phyloP scores from a whole-genome alignment of 2,888 invertebrate species.

The Drosophila macrospina region DNA sequence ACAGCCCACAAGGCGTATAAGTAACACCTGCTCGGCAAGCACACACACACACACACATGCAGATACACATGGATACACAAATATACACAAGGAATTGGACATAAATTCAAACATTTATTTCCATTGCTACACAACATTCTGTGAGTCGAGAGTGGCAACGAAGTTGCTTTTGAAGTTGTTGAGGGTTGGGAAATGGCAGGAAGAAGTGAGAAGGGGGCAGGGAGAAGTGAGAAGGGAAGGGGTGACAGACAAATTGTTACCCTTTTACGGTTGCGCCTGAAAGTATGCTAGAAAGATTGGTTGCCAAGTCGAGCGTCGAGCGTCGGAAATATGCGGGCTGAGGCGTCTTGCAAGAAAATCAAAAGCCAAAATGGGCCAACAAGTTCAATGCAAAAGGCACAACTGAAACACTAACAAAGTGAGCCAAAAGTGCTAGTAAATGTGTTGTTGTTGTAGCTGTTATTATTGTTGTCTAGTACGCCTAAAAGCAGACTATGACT shows the following conservation, averaged over 20 bases:
- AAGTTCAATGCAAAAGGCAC: constrained; percentile 61
- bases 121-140: constrained; percentile 59
- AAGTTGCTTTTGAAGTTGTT: constrained; percentile 75
- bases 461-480: constrained; percentile 62
- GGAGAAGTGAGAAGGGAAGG: background rate
- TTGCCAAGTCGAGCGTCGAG: constrained; percentile 54
- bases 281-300: constrained; percentile 30
- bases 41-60: constrained; percentile 16
- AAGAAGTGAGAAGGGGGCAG: background rate
- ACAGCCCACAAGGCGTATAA: constrained; percentile 63
- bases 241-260: constrained; percentile 57
- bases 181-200: background rate
- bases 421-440: constrained; percentile 5
- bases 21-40: constrained; percentile 67
- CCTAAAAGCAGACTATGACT: constrained; percentile 73
- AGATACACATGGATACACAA: background rate
- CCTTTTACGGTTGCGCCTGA: constrained; percentile 62
- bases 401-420: constrained; percentile 1
- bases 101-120: constrained; percentile 82
- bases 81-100: constrained; percentile 28
- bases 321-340: constrained; percentile 71
- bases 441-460: constrained; percentile 27
- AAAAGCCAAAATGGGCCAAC: constrained; percentile 39
- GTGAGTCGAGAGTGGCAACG: constrained; percentile 33
- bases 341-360: constrained; percentile 74